phyloP scores from a whole-genome alignment of 2,113 vertebrate species.

The Protomyctophum bolini region DNA sequence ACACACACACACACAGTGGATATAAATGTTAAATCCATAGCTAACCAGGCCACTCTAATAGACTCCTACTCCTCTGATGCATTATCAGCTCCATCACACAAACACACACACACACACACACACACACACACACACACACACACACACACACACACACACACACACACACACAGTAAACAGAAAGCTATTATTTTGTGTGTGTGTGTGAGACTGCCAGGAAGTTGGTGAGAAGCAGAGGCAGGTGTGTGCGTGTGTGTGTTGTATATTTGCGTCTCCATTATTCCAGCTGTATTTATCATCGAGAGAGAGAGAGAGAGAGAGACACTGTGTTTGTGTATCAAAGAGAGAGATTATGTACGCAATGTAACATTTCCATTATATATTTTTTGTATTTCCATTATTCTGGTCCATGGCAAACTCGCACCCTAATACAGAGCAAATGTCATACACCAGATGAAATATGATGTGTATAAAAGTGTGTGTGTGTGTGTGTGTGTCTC shows the following conservation, averaged over 20 bases:
- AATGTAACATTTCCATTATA: slow-evolving; percentile 73
- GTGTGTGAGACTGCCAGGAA: slow-evolving; percentile 48
- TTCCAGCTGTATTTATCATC: too few relatives aligned
- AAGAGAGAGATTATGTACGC: slow-evolving; percentile 45
- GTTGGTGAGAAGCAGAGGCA: too few relatives aligned
- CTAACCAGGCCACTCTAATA: slow-evolving; percentile 72
- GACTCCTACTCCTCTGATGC: slow-evolving; percentile 70
- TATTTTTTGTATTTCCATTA: slow-evolving; percentile 72
- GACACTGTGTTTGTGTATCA: background rate
- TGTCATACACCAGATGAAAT: slow-evolving; percentile 71
- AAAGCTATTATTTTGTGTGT: slow-evolving; percentile 75
- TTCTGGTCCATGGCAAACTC: slow-evolving; percentile 65
- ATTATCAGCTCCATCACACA: slow-evolving; percentile 76
- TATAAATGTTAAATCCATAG: slow-evolving; percentile 71
- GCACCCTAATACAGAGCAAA: slow-evolving; percentile 70
- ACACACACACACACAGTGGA: slow-evolving; percentile 18
- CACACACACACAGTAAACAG: slow-evolving; percentile 56
- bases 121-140: slow-evolving; percentile 12
- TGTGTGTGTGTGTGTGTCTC: background rate
- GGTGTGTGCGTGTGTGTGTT: too few relatives aligned
- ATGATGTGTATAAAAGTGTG: background rate
- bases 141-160: background rate
- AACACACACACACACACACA: background rate
- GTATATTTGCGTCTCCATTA: too few relatives aligned
- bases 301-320: slow-evolving; percentile 11